Evolutionary conservation across 1,140 invertebrate species (phyloP), one percentile per base, ranked within the genome.

Genomic region (Calliopsis andreniformis): DNA sequence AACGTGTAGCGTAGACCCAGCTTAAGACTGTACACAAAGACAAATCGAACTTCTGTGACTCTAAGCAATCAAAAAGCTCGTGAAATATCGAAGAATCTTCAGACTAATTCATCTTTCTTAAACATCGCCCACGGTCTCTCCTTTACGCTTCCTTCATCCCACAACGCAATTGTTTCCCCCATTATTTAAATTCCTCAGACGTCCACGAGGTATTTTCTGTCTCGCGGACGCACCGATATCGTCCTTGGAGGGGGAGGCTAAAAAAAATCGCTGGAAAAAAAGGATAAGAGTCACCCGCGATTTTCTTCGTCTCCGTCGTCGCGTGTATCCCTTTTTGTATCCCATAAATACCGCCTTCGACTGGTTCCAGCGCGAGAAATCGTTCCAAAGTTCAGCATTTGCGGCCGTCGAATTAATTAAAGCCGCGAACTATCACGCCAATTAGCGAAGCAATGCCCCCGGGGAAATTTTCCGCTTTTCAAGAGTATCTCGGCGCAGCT

Each of bases 321-420:
- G 39, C 42, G 23, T n/a, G 61, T 63, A 45, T 45, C 42, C 61
- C 61, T 63, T 45, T 63, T 47, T 16, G 2, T 20, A 63, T 25
- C 39, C 43, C 39, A 42, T 28, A 45, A 43, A 28, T 28, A 47
- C 56, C n/a, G 30, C n/a, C 35, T 23, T 12, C 32, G 30, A 39
- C 56, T n/a, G 56, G 35, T 42, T 20, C n/a, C 56, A n/a, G n/a
- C 32, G 30, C 56, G 43, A 47, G 43, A 47, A 45, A 63, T 47
- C 61, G 61, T 63, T 63, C 61, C 61, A 63, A 63, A 63, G 61
- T 63, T 63, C 61, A 63, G n/a, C 39, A 43, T 39, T 18, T 28
- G 42, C 61, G 43, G 58, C 59, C 39, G 20, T 63, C 61, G 61
- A 63, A 63, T 63, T 63, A 63, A 63, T 63, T 63, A 63, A 47